Base-by-base conservation (phyloP, 2,797 vertebrate species). In the Anguilla marmorata region DNA sequence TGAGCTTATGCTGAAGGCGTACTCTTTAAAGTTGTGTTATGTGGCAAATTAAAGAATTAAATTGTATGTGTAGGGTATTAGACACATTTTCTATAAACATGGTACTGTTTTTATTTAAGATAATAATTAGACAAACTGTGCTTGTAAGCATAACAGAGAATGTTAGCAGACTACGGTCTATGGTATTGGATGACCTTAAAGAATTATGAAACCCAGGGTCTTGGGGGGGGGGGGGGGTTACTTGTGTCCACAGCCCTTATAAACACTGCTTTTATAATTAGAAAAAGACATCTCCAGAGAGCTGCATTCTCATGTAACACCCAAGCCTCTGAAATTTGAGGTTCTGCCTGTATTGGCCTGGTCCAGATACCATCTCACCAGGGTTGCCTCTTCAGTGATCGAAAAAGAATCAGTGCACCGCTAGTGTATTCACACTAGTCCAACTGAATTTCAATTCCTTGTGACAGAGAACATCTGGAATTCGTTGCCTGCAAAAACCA, bases 381-480 rank as follows among this genome's bases (percentile, higher is more conserved):
- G 52, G 37, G 27, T 72, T 58, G 85, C 54, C 88, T 91, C 91
- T 91, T 86, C 50, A 1, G 52, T 90, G 93, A 93, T 91, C 1
- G 37, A 82, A 90, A 90, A 91, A 86, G 84, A 84, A 52, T 41
- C 21, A 24, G 90, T 74, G 90, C 91, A 24, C 54, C 89, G 92
- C 80, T 93, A 92, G 88, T 37, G 8, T 84, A 66, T 84, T 93
- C 14, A 0, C 33, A 56, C 85, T 30, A 84, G 86, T 87, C 90
- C 87, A 88, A 88, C 92, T 93, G 88, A 92, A 91, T 91, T 93
- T 93, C 91, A 93, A 27, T 69, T 63, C 80, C 94, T 95, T 93
- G 96, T 5, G 37, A 94, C 93, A 90, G 91, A 90, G 90, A 92
- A 96, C 97, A 97, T 98, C 97, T 98, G 97, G 97, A 97, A 96